Evolutionary conservation across 2,888 invertebrate genomes (phyloP).

Genomic region (Rugalucina vietnamica): DNA sequence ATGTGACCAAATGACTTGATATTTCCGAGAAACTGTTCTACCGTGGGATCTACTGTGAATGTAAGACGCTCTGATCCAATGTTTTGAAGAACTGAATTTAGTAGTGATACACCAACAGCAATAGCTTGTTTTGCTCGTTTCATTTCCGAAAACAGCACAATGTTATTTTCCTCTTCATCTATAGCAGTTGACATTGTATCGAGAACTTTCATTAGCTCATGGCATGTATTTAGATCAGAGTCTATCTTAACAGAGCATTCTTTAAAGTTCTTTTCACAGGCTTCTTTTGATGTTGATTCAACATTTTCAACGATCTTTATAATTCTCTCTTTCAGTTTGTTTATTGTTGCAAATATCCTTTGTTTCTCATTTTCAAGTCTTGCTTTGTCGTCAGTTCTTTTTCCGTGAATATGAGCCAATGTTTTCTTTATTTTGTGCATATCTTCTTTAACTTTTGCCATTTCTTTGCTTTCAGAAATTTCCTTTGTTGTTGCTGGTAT

Average conservation of each 20-base stretch:
- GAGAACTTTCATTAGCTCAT: neutral
- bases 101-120: neutral
- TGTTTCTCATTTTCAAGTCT: neutral
- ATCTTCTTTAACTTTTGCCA: neutral
- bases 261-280: neutral
- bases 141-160: neutral
- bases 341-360: neutral
- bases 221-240: neutral
- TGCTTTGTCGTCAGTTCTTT: neutral
- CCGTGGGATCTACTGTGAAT: neutral
- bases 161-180: neutral
- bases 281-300: neutral
- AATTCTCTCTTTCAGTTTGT: neutral
- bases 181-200: neutral
- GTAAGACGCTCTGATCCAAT: neutral
- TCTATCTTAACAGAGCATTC: neutral
- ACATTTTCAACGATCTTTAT: neutral
- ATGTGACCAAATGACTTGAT: neutral
- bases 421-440: neutral
- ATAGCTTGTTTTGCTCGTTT: conserved; percentile 1
- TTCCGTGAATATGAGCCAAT: neutral
- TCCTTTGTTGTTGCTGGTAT: neutral
- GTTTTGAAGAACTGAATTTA: neutral
- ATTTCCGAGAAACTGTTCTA: neutral
- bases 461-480: neutral